phyloP scores from a whole-genome alignment of 30 jellyfish, hydroid and myxozoan species.

The Nemopilema nomurai region DNA sequence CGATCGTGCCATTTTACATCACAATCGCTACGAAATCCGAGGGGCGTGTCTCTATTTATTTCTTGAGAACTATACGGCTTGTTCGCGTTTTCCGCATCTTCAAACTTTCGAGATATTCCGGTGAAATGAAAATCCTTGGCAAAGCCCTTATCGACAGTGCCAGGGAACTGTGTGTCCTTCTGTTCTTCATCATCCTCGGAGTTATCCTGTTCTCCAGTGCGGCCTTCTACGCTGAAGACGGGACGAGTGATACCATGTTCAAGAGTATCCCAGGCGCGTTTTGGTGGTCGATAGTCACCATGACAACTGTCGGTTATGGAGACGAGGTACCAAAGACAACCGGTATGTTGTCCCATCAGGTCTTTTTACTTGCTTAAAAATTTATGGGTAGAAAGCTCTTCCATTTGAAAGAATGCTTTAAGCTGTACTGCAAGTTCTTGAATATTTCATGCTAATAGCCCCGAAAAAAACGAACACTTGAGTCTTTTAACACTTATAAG shows the following conservation, averaged over 20 bases:
- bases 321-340: constrained; percentile 87
- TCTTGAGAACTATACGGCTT: constrained; percentile 90
- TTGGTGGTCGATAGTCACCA: constrained; percentile 99
- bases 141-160: constrained; percentile 90
- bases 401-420: no score
- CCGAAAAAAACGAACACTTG: no score
- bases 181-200: constrained; percentile 89
- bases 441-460: no score
- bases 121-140: constrained; percentile 97
- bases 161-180: constrained; percentile 88
- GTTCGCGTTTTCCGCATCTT: constrained; percentile 96
- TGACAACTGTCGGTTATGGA: constrained; percentile 99
- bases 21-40: constrained; percentile 58
- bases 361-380: no score
- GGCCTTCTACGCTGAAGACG: constrained; percentile 93
- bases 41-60: constrained; percentile 78
- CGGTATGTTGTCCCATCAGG: no score
- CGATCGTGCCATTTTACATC: constrained; percentile 93
- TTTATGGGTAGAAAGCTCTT: no score
- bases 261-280: constrained; percentile 94
- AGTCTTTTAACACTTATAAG: no score
- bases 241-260: constrained; percentile 64
- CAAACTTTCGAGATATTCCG: constrained; percentile 94
- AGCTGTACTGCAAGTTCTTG: no score
- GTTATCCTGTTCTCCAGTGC: constrained; percentile 96